These are phyloP conservation scores for Hermetia illucens DNA, from an alignment of 1,140 invertebrate genomes.

Conservation along the genomic window DNA sequence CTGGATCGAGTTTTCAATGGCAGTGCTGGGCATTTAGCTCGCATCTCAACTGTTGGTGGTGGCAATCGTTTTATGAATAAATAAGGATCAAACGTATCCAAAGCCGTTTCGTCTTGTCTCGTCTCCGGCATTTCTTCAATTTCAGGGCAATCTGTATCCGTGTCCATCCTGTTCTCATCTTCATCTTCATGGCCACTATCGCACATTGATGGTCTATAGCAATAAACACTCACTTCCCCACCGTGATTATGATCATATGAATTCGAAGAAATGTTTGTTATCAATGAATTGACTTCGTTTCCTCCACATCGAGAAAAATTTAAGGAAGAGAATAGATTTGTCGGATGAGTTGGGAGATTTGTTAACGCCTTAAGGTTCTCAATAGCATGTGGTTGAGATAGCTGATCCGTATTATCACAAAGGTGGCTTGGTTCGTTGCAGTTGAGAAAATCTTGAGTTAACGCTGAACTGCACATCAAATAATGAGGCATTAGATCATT, in stretches of 20 bases:
- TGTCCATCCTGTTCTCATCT: too few relatives aligned
- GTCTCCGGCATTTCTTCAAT: constrained; percentile 35
- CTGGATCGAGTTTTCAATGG: constrained; percentile 86
- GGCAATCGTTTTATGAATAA: constrained; percentile 85
- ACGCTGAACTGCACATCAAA: constrained; percentile 5
- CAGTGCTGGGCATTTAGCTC: constrained; percentile 73
- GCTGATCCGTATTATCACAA: neutral
- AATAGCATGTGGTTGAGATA: constrained; percentile 18
- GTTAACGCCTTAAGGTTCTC: constrained; percentile 33
- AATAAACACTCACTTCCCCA: too few relatives aligned
- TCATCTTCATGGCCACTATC: neutral
- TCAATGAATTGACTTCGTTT: constrained; percentile 23
- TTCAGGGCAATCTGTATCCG: constrained; percentile 34
- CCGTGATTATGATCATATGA: neutral
- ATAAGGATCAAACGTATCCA: constrained; percentile 78
- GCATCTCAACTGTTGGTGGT: constrained; percentile 73
- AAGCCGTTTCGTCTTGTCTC: constrained; percentile 43
- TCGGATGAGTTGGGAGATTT: constrained; percentile 27
- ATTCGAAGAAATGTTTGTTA: neutral
- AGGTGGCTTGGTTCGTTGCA: neutral
- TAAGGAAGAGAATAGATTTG: constrained; percentile 32
- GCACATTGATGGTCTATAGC: neutral
- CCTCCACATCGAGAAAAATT: constrained; percentile 29
- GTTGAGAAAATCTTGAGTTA: constrained; percentile 5
- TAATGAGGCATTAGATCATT: constrained; percentile 4